These are phyloP conservation scores for Rhynchotus rufescens DNA, from an alignment of 2,797 vertebrate species.

Conservation along the genomic window DNA sequence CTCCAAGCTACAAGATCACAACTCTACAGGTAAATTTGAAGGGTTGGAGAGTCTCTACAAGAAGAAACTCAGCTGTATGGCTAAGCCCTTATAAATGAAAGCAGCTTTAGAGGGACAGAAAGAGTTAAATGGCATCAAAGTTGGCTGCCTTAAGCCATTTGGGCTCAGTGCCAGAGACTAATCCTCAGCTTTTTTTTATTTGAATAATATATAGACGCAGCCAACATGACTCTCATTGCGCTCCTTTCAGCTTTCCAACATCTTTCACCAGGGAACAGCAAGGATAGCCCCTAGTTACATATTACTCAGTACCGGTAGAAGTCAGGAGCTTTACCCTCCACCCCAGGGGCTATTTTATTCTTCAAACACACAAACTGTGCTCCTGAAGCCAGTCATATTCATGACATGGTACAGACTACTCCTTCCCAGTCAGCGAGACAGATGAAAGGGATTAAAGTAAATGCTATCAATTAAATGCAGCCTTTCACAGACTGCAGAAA, in stretches of 20 bases:
- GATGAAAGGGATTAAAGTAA: too few relatives aligned
- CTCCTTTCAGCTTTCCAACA: not conserved
- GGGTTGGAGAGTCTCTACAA: not conserved
- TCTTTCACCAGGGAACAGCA: not conserved
- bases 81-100: not conserved
- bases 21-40: not conserved
- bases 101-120: not conserved
- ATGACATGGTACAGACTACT: not conserved
- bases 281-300: not conserved
- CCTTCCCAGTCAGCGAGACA: not conserved
- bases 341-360: not conserved
- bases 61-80: not conserved
- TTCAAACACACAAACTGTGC: not conserved
- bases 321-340: not conserved
- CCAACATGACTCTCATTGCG: not conserved
- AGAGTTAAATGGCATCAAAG: conserved; percentile 9
- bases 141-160: not conserved
- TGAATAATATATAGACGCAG: not conserved
- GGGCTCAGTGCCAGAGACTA: conserved; percentile 29
- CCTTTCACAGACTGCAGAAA: not conserved
- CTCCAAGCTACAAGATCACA: not conserved
- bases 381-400: not conserved
- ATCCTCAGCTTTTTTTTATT: not conserved
- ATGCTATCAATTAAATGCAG: not conserved
- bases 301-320: not conserved